These are phyloP conservation scores for Orchestia grillus DNA, from an alignment of 1,140 invertebrate species.

Conservation along the genomic window DNA sequence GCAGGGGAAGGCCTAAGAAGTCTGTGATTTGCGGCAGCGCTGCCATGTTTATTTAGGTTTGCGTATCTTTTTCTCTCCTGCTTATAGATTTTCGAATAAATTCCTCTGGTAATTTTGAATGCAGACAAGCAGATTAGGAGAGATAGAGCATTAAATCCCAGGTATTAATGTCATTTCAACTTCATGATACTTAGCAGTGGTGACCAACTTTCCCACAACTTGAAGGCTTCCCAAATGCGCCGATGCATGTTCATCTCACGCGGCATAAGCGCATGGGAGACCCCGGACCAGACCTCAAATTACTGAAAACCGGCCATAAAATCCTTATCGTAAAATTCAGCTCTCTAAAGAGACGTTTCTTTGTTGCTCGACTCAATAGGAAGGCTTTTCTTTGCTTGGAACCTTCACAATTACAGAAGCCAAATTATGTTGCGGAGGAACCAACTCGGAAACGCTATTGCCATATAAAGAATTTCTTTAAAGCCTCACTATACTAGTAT, in stretches of 20 bases:
- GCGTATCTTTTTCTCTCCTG: neutral
- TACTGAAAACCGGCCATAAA: conserved; percentile 1
- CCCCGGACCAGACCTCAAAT: neutral
- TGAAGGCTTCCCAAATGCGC: neutral
- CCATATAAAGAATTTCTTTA: neutral
- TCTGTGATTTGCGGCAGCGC: neutral
- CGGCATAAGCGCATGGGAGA: neutral
- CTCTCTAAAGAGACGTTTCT: neutral
- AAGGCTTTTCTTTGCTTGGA: neutral
- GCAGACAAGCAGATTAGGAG: neutral
- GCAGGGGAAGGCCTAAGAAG: neutral
- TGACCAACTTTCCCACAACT: neutral
- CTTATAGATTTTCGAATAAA: neutral
- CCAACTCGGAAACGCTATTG: neutral
- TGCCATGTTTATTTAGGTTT: neutral
- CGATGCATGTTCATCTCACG: neutral
- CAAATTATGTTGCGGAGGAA: neutral
- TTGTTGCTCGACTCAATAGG: neutral
- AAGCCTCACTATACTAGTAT: neutral
- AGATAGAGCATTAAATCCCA: neutral
- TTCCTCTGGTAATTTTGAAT: neutral
- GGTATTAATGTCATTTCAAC: neutral
- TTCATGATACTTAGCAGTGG: neutral
- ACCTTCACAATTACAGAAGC: neutral
- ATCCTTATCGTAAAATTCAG: neutral